A percentile compares a stretch with the other conserved stretches of the same genome.
Conservation (phyloP, 2,888 invertebrate species). For the Falcaria lacertinaria region DNA sequence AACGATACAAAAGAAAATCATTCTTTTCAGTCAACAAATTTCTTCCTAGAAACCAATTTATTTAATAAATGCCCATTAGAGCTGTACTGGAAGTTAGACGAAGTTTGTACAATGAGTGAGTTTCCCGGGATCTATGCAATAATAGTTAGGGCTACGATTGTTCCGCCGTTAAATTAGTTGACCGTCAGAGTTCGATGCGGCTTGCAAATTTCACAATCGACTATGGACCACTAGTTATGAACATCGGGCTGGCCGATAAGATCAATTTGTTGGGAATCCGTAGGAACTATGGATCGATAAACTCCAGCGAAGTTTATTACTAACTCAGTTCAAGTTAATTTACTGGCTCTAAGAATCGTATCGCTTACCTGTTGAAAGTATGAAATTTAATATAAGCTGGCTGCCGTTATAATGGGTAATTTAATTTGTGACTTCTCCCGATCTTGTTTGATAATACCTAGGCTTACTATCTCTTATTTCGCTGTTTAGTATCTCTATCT, state of each 20-base stretch:
- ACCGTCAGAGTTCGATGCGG: slow-evolving; percentile 42
- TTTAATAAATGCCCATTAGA: not conserved
- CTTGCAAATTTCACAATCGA: slow-evolving; percentile 49
- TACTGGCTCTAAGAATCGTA: slow-evolving; percentile 27
- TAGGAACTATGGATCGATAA: slow-evolving; percentile 29
- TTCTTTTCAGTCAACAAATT: not conserved
- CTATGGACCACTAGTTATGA: slow-evolving; percentile 54
- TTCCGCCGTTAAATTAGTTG: slow-evolving; percentile 54
- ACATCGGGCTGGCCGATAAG: slow-evolving; percentile 49
- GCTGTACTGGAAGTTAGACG: slow-evolving; percentile 2
- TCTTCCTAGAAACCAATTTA: not conserved
- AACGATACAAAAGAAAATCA: no score
- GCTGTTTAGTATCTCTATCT: no score
- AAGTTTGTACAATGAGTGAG: slow-evolving; percentile 25
- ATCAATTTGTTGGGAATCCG: slow-evolving; percentile 42
- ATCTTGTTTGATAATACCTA: no score
- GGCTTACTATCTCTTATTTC: no score
- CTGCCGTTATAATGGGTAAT: slow-evolving; percentile 4
- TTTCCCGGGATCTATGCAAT: slow-evolving; percentile 17
- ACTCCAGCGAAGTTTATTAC: slow-evolving; percentile 35
- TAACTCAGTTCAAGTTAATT: slow-evolving; percentile 45
- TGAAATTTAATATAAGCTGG: no score
- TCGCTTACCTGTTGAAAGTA: slow-evolving; percentile 33
- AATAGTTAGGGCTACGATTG: slow-evolving; percentile 45
- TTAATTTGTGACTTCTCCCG: not conserved